phyloP scores from a whole-genome alignment of 2,888 invertebrate species.

The Meganola albula region DNA sequence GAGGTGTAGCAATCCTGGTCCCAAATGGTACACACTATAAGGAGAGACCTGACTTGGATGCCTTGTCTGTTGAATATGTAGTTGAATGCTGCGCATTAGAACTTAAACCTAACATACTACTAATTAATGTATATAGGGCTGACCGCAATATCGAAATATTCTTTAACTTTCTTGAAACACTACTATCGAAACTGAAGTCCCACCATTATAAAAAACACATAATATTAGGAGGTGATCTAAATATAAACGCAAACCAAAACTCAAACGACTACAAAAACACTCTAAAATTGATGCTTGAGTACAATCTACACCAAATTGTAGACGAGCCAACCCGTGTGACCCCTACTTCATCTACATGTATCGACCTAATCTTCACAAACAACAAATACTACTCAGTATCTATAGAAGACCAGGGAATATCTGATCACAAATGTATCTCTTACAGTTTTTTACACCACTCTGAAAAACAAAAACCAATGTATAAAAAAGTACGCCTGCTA shows the following conservation, averaged over 20 bases:
- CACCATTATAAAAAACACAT: not conserved
- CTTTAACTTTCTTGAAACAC: slow-evolving; percentile 4
- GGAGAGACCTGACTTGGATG: slow-evolving; percentile 3
- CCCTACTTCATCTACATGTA: not conserved
- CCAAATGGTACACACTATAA: not conserved
- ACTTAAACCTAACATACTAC: slow-evolving; percentile 3
- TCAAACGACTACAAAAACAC: not conserved
- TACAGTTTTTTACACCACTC: not conserved
- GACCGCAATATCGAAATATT: slow-evolving; percentile 1
- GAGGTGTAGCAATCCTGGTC: slow-evolving; percentile 8
- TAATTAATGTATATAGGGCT: slow-evolving; percentile 8
- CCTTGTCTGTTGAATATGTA: slow-evolving; percentile 8
- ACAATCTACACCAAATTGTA: slow-evolving; percentile 1
- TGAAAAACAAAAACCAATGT: not conserved
- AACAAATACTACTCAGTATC: not conserved
- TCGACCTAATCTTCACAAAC: slow-evolving; percentile 1
- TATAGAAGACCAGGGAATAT: not conserved
- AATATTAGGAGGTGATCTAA: too few species aligned
- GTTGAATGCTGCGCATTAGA: slow-evolving; percentile 12
- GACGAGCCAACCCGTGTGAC: not conserved
- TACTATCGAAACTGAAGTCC: slow-evolving; percentile 1
- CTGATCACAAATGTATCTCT: not conserved
- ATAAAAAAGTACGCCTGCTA: not conserved
- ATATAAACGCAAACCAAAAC: not conserved
- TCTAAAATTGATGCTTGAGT: not conserved